Evolutionary conservation across 2,888 invertebrate genomes (phyloP).

Genomic region (Tortrix viridana): DNA sequence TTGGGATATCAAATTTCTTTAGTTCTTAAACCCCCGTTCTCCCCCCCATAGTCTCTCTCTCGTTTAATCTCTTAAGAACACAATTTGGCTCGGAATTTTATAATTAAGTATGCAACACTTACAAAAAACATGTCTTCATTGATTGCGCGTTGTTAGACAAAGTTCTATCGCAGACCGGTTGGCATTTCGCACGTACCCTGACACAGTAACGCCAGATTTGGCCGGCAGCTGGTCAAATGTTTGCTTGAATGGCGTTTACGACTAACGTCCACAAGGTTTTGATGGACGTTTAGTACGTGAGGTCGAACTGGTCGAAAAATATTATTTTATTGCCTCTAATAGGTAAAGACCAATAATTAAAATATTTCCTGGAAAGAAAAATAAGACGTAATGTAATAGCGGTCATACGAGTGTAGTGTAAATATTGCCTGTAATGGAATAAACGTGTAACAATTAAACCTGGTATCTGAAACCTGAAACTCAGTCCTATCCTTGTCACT

Average conservation of each 20-base stretch:
- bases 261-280: constrained; percentile 4
- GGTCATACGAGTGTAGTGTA: no score
- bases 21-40: no score
- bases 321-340: background rate
- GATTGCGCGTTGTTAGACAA: background rate
- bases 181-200: constrained; percentile 30
- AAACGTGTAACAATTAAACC: no score
- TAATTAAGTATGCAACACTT: background rate
- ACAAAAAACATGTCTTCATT: background rate
- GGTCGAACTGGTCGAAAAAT: background rate
- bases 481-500: no score
- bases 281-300: constrained; percentile 10
- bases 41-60: no score
- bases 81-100: background rate
- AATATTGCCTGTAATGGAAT: no score
- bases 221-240: constrained; percentile 25
- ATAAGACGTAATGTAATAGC: no score
- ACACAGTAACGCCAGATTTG: constrained; percentile 32
- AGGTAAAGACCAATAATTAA: no score
- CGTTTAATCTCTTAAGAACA: background rate
- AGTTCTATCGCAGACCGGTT: constrained; percentile 25
- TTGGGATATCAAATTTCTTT: no score
- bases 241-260: constrained; percentile 20
- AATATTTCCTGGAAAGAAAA: no score
- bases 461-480: no score